Percentiles rank a stretch among this genome's conserved stretches.
Conservation (phyloP, 2,113 vertebrate genomes). For the Albula glossodonta region DNA sequence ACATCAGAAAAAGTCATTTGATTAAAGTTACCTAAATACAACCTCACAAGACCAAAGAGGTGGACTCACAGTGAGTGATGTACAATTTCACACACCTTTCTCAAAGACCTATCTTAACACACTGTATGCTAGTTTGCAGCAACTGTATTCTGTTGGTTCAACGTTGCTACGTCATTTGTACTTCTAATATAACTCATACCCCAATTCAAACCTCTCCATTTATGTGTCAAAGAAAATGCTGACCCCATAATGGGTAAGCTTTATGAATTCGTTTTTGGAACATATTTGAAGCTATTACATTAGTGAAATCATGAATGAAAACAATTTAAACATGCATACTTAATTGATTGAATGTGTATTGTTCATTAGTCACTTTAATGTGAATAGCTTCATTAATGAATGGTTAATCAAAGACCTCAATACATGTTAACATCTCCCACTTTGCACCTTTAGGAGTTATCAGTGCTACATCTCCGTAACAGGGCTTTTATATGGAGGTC, state of each 20-base stretch:
- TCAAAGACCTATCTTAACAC: not conserved
- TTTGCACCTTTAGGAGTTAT: too few relatives aligned
- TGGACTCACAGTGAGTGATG: not conserved
- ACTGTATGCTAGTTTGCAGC: not conserved
- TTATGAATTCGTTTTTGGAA: not conserved
- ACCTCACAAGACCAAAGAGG: not conserved
- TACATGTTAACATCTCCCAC: not conserved
- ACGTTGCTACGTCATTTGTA: not conserved
- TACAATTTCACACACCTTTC: not conserved
- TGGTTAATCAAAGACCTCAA: not conserved
- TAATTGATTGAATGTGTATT: not conserved
- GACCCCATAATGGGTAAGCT: not conserved
- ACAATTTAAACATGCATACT: not conserved
- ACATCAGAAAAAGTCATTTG: not conserved
- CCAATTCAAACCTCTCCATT: not conserved
- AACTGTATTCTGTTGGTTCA: not conserved
- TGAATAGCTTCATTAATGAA: not conserved
- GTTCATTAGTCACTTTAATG: not conserved
- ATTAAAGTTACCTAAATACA: not conserved
- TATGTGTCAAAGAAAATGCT: not conserved
- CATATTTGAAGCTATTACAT: not conserved
- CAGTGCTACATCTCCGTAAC: not conserved
- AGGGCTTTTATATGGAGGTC: not conserved
- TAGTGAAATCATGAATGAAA: not conserved
- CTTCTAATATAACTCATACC: not conserved